phyloP scores from a whole-genome alignment of 1,140 invertebrate genomes.

The Drosophila littoralis region DNA sequence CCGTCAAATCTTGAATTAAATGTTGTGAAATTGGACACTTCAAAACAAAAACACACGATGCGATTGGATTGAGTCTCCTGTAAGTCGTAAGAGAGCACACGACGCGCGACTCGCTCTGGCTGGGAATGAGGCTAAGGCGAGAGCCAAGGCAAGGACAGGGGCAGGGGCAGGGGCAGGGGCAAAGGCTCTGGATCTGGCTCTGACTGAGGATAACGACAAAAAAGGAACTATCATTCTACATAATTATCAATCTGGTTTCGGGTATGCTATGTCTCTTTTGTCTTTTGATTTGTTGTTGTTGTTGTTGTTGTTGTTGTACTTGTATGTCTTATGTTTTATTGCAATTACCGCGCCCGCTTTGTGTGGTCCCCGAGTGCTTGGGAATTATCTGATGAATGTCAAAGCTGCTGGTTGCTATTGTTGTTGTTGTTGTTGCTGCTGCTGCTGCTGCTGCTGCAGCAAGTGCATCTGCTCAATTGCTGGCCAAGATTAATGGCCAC shows the following conservation, averaged over 20 bases:
- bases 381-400: slow-evolving; percentile 6
- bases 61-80: slow-evolving; percentile 20
- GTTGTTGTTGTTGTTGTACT: too few relatives aligned
- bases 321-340: slow-evolving; percentile 23
- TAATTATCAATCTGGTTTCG: slow-evolving; percentile 69
- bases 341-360: slow-evolving; percentile 46
- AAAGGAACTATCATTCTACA: slow-evolving; percentile 82
- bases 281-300: slow-evolving; percentile 18
- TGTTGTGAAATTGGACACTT: slow-evolving; percentile 84
- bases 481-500: slow-evolving; percentile 66
- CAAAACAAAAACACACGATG: slow-evolving; percentile 57
- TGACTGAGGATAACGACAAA: slow-evolving; percentile 32
- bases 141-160: background rate
- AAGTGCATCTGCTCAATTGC: slow-evolving; percentile 40
- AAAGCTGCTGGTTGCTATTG: slow-evolving; percentile 7
- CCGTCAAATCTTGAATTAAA: slow-evolving; percentile 79
- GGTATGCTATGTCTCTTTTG: slow-evolving; percentile 36
- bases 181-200: too few relatives aligned
- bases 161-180: too few relatives aligned
- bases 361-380: slow-evolving; percentile 42
- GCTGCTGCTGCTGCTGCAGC: slow-evolving; percentile 8
- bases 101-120: slow-evolving; percentile 12
- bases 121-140: slow-evolving; percentile 2
- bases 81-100: slow-evolving; percentile 35
- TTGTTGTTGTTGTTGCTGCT: slow-evolving; percentile 6